phyloP scores from a whole-genome alignment of 2,113 vertebrate genomes.

The Corapipo altera region DNA sequence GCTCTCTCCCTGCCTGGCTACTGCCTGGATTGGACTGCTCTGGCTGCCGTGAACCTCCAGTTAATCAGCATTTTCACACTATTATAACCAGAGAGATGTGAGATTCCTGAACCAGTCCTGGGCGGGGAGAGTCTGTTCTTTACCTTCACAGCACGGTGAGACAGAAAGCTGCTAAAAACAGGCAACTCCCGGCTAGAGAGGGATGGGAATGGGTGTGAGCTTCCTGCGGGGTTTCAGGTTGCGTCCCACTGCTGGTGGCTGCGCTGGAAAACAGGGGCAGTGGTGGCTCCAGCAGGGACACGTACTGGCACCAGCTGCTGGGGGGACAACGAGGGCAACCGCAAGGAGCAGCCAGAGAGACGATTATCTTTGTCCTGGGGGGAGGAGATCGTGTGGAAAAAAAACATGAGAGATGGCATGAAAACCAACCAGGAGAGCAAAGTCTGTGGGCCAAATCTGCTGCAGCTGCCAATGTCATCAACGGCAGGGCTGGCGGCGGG shows the following conservation, averaged over 20 bases:
- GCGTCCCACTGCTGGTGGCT: not conserved
- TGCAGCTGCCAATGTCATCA: constrained; percentile 60
- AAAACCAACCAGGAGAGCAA: not conserved
- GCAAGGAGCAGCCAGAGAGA: not conserved
- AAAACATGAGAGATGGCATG: not conserved
- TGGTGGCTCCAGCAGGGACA: not conserved
- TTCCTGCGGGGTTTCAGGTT: not conserved
- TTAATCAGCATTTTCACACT: not conserved
- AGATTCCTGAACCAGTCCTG: not conserved
- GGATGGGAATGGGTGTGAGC: not conserved
- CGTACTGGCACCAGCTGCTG: not conserved
- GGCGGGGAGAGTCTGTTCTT: not conserved
- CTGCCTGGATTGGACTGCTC: not conserved
- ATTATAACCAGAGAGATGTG: not conserved
- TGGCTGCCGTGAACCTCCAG: not conserved
- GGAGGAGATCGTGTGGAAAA: not conserved
- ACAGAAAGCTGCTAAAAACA: not conserved
- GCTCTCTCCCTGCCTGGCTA: too few relatives aligned
- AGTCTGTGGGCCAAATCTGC: not conserved
- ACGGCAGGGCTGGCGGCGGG: not conserved
- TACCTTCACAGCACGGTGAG: accelerated
- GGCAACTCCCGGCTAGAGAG: accelerated
- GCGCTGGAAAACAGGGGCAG: accelerated
- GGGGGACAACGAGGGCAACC: accelerated
- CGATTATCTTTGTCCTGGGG: not conserved